Evolutionary conservation across 2,888 invertebrate species (phyloP).

Genomic region (Glaucopsyche alexis): DNA sequence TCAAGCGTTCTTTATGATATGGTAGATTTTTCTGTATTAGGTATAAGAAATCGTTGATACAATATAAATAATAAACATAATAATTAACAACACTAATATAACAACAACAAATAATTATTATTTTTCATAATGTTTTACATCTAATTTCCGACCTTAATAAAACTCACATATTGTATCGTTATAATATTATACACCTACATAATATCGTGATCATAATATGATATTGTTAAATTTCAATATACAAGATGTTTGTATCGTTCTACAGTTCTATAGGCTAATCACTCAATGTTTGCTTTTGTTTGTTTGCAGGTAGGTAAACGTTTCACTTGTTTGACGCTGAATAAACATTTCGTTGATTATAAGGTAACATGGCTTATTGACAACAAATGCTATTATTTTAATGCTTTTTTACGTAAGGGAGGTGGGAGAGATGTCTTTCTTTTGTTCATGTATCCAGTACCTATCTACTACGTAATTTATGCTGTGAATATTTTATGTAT

Average conservation of each 20-base stretch:
- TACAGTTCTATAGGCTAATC: conserved; percentile 18
- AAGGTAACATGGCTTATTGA: conserved; percentile 27
- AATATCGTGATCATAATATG: conserved; percentile 5
- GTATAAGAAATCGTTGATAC: too few species aligned
- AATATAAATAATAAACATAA: too few species aligned
- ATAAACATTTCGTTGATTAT: conserved; percentile 24
- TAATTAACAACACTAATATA: too few species aligned
- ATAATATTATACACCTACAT: neutral
- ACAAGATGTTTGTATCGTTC: conserved; percentile 16
- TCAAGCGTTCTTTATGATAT: neutral
- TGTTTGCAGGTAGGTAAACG: conserved; percentile 40
- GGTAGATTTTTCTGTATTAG: too few species aligned
- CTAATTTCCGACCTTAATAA: too few species aligned
- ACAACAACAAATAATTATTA: too few species aligned
- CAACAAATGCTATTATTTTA: conserved; percentile 5
- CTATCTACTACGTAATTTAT: neutral
- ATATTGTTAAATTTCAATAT: conserved; percentile 20
- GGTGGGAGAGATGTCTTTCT: neutral
- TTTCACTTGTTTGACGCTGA: conserved; percentile 28
- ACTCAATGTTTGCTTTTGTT: conserved; percentile 35
- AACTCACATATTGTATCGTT: neutral
- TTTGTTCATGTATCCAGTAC: neutral
- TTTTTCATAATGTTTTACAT: too few species aligned
- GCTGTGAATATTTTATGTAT: neutral
- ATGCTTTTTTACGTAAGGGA: conserved; percentile 1